phyloP scores from a whole-genome alignment of 1,140 invertebrate species.

The Zaprionus vittiger region DNA sequence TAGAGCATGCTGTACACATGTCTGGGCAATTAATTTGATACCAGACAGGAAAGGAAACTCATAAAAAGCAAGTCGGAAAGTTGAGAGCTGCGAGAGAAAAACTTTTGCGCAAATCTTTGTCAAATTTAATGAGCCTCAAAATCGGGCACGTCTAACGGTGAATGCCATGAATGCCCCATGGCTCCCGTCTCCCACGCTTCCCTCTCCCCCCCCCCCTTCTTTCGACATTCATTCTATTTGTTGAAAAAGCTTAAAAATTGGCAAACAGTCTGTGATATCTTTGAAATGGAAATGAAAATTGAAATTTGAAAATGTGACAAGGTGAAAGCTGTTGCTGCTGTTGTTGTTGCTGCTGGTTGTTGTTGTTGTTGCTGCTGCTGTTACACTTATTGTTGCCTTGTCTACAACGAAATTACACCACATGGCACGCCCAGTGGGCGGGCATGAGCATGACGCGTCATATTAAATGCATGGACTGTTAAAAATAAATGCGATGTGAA shows the following conservation, averaged over 20 bases:
- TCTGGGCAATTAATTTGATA: slow-evolving; percentile 66
- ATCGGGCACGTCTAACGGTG: slow-evolving; percentile 42
- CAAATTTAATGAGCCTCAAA: slow-evolving; percentile 79
- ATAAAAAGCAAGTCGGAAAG: slow-evolving; percentile 50
- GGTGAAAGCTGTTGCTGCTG: slow-evolving; percentile 59
- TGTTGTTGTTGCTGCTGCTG: slow-evolving; percentile 17
- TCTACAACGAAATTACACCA: slow-evolving; percentile 77
- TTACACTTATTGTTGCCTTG: slow-evolving; percentile 46
- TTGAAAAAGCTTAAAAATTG: slow-evolving; percentile 48
- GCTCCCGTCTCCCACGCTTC: too few species aligned
- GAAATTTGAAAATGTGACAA: slow-evolving; percentile 80
- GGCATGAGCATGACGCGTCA: slow-evolving; percentile 29
- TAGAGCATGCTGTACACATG: slow-evolving; percentile 24
- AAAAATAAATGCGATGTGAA: slow-evolving; percentile 72
- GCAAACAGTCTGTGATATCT: slow-evolving; percentile 70
- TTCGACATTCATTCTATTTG: slow-evolving; percentile 35
- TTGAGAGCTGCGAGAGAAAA: slow-evolving; percentile 52
- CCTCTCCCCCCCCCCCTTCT: neutral
- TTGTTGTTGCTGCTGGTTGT: neutral
- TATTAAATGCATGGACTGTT: slow-evolving; percentile 79
- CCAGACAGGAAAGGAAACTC: slow-evolving; percentile 48
- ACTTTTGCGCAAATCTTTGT: slow-evolving; percentile 68
- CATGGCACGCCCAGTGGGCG: slow-evolving; percentile 40
- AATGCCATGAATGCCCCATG: slow-evolving; percentile 10
- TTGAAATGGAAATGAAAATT: slow-evolving; percentile 71